Conservation (phyloP, 1,140 invertebrate genomes). For the Drosophila tsacasi region DNA sequence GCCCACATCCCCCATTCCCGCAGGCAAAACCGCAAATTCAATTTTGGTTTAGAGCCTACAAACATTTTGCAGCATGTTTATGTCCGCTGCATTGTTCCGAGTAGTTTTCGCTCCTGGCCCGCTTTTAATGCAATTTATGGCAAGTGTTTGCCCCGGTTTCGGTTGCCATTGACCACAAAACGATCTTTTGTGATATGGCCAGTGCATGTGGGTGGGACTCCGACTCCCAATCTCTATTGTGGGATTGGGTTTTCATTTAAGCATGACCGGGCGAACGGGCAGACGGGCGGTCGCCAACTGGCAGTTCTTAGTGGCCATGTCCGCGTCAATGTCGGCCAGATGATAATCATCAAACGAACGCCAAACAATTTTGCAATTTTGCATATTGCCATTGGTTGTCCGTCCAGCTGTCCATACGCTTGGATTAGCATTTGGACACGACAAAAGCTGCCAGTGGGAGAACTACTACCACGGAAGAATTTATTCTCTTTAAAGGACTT, state of each 20-base stretch:
- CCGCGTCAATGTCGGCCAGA: conserved; percentile 19
- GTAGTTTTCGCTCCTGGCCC: conserved; percentile 20
- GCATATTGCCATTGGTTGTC: conserved; percentile 20
- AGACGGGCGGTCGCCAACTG: conserved; percentile 4
- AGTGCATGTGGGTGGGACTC: background rate
- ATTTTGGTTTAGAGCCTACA: conserved; percentile 74
- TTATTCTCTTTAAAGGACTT: background rate
- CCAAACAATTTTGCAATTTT: conserved; percentile 24
- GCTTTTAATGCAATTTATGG: conserved; percentile 76
- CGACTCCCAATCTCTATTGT: background rate
- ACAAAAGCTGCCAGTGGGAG: background rate
- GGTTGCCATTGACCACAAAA: conserved; percentile 64
- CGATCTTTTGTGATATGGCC: conserved; percentile 61
- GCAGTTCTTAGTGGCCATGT: conserved; percentile 43
- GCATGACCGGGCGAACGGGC: conserved; percentile 2
- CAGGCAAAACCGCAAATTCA: conserved; percentile 72
- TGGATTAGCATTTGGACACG: conserved; percentile 1
- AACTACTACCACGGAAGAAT: too few species aligned
- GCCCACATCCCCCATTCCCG: conserved; percentile 21
- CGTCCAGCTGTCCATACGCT: conserved; percentile 7
- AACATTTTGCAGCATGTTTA: conserved; percentile 69
- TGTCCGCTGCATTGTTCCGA: conserved; percentile 35
- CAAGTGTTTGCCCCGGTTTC: conserved; percentile 68
- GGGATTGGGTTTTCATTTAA: conserved; percentile 28
- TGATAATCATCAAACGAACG: conserved; percentile 30